phyloP scores from a whole-genome alignment of 2,113 vertebrate species.

The Pagrus major region DNA sequence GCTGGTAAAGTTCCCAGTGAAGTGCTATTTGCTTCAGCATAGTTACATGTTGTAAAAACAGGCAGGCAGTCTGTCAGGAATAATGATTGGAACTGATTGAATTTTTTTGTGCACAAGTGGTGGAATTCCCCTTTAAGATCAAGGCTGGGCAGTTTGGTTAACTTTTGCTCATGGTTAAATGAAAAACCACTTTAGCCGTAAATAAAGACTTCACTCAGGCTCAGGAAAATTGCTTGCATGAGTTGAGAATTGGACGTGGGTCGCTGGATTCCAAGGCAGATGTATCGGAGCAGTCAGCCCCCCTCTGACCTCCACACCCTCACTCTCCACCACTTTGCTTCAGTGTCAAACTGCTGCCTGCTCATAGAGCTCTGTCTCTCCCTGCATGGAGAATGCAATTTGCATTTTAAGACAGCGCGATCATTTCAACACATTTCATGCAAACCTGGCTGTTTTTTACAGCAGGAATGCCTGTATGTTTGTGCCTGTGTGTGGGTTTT shows the following conservation, averaged over 20 bases:
- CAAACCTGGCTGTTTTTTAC: slow-evolving; percentile 23
- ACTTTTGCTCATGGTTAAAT: slow-evolving; percentile 15
- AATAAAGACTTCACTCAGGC: slow-evolving; percentile 6
- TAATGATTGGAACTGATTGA: too few species aligned
- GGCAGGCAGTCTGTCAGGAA: too few species aligned
- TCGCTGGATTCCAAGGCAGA: slow-evolving; percentile 16
- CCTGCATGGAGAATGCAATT: slow-evolving; percentile 10
- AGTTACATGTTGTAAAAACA: too few species aligned
- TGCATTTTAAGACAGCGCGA: slow-evolving; percentile 16
- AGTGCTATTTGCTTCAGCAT: too few species aligned
- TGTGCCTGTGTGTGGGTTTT: slow-evolving; percentile 22
- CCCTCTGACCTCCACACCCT: slow-evolving; percentile 1
- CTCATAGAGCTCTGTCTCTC: slow-evolving; percentile 21
- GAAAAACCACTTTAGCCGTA: slow-evolving; percentile 16
- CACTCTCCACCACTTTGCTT: not conserved
- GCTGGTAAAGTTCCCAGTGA: too few species aligned
- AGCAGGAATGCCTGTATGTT: slow-evolving; percentile 25
- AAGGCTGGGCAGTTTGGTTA: not conserved
- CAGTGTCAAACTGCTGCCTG: slow-evolving; percentile 11
- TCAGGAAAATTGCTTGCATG: not conserved
- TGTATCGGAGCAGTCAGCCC: not conserved
- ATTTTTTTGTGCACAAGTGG: not conserved
- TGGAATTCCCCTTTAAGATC: not conserved
- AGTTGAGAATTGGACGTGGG: not conserved
- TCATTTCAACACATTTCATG: slow-evolving; percentile 31